Evolutionary conservation across 2,888 invertebrate genomes (phyloP).

Genomic region (Euphydryas editha): DNA sequence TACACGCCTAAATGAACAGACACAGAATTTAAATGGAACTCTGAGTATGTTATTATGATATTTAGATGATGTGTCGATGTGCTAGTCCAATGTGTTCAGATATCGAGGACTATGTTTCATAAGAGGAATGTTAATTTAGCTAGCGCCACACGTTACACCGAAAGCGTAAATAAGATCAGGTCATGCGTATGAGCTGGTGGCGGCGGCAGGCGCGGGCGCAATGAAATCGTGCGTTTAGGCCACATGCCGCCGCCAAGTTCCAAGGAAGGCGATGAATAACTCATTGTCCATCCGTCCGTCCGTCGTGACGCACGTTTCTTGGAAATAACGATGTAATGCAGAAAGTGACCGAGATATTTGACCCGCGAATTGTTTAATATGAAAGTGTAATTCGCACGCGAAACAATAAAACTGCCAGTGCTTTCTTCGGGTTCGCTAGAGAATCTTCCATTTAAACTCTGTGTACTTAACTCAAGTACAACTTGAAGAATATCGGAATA

Average conservation of each 20-base stretch:
- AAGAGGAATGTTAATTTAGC: background rate
- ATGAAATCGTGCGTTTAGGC: conserved; percentile 78
- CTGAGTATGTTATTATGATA: too few species aligned
- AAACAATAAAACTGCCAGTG: conserved; percentile 38
- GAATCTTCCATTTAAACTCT: conserved; percentile 30
- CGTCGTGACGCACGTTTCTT: conserved; percentile 79
- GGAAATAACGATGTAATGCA: conserved; percentile 69
- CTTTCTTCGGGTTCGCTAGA: conserved; percentile 33
- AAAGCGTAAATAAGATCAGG: conserved; percentile 58
- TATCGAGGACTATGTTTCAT: background rate
- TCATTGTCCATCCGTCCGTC: conserved; percentile 80
- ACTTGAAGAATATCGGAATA: background rate
- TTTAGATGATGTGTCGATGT: too few species aligned
- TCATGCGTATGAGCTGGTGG: conserved; percentile 63
- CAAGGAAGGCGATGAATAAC: conserved; percentile 82
- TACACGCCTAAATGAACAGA: too few species aligned
- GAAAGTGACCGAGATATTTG: conserved; percentile 75
- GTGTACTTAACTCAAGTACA: conserved; percentile 15
- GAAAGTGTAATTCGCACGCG: conserved; percentile 40
- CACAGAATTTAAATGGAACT: too few species aligned
- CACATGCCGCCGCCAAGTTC: conserved; percentile 76
- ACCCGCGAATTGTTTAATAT: conserved; percentile 62
- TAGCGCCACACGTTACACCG: conserved; percentile 26
- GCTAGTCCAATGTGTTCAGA: background rate
- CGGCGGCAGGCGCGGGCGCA: conserved; percentile 47